phyloP scores from a whole-genome alignment of 2,113 vertebrate genomes.

The Amphiprion ocellaris region DNA sequence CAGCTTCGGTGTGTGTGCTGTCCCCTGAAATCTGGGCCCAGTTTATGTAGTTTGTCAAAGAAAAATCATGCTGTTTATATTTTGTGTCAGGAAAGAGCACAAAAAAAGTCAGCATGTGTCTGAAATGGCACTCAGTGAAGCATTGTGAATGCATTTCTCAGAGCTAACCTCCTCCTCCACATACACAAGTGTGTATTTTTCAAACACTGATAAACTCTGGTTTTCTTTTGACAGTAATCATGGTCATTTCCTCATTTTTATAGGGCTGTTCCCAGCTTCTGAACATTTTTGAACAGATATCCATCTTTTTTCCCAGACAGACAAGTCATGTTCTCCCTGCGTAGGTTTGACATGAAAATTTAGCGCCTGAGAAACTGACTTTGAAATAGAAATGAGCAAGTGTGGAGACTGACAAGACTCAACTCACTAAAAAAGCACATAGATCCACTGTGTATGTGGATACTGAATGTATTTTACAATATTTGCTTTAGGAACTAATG shows the following conservation, averaged over 20 bases:
- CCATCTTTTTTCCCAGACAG: conserved; percentile 27
- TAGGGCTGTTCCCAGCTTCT: conserved; percentile 2
- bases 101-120: neutral
- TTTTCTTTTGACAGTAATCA: conserved; percentile 12
- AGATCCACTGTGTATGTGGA: too few relatives aligned
- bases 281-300: conserved; percentile 22
- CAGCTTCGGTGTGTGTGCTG: neutral
- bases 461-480: neutral
- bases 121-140: conserved; percentile 18
- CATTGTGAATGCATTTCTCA: neutral
- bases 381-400: neutral
- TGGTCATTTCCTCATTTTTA: conserved; percentile 10
- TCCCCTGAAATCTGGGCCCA: neutral
- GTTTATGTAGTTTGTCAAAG: conserved; percentile 5
- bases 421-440: neutral
- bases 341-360: conserved; percentile 6
- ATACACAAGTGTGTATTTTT: conserved; percentile 1
- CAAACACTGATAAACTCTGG: neutral
- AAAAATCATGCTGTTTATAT: neutral
- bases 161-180: neutral
- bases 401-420: neutral
- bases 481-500: conserved; percentile 2
- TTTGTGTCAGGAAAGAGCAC: neutral
- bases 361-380: neutral
- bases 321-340: conserved; percentile 8